Evolutionary conservation across 2,888 invertebrate species (phyloP), one percentile per base, ranked within the genome.

Genomic region (Andrena fulva): DNA sequence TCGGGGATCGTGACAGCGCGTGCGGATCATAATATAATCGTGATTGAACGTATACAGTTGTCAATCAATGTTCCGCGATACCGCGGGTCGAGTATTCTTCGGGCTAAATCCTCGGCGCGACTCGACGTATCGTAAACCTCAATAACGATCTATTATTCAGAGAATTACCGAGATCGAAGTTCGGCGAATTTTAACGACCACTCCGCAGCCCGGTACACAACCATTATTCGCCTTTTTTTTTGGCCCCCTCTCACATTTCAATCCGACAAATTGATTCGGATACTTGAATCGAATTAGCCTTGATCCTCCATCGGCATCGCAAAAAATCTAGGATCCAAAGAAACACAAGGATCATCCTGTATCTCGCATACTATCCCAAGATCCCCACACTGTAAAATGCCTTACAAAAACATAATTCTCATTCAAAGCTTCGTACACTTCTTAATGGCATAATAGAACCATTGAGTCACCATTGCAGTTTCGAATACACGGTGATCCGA

Each of bases 1-100:
- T 7, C 77, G 67, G 66, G 35, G 33, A 68, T 68, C 71, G 78
- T 56, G 80, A 77, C 77, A 72, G 78, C 63, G 56, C 50, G 59
- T n/a, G 68, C 48, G 79, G 56, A 78, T 73, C 59, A 81, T 73
- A 68, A 78, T 72, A 78, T 68, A 81, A 73, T 79, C 73, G 73
- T 79, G 79, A 73, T 74, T 64, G 68, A 63, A 69, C 68, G 63
- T 50, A 59, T 64, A 52, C 67, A 78, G 62, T 68, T 66, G 77
- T 79, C 69, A 79, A 76, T 76, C 68, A 56, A 20, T 60, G 77
- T 77, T 24, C 24, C 73, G 12, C 63, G 73, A 77, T 77, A 73
- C 59, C 35, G 12, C 1, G 16, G 16, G 12, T 12, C 20, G 2
- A n/a, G 24, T 24, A 42, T 76, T 50, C 59, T 35, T 42, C 33